Base-by-base conservation (phyloP, 2,113 vertebrate genomes). In the Zeus faber region DNA sequence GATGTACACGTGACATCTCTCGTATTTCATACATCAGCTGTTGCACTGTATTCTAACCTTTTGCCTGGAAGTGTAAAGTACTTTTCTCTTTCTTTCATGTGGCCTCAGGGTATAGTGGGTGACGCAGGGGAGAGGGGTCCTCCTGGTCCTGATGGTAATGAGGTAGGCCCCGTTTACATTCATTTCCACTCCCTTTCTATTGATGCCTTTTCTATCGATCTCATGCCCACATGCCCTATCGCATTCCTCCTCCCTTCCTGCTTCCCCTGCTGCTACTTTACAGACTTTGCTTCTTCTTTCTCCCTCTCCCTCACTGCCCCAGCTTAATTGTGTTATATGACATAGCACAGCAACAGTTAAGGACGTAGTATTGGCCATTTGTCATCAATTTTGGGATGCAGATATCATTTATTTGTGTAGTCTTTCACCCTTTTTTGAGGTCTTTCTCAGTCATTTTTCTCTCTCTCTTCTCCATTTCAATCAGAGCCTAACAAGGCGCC, bases 121-220 rank as follows among this genome's bases (percentile, higher is more conserved):
- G 93, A 92, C 56, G 87, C 84, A 35, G 97, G 96, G 16, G 94
- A 93, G 6, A 91, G 94, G 83, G 96, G 96, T 1, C 85, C 91
- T 16, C 89, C 95, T 41, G 97, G 97, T 74, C 89, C 92, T 54
- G 96, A 99, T 72, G 97, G 97, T 46, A 92, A 83, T 69, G 90
- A 94, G 86, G 97, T 99, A 87, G 91, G 91, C 75, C 29, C 33
- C 16, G 2, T 17, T 7, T 9, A 27, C 33, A 26, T 0, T n/a
- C 1, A 3, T 59, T 22, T 22, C n/a, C 17, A 17, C 16, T 18
- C 39, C 39, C 17, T 8, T 14, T 41, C 40, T 16, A 6, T 41
- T 8, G n/a, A 2, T 54, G 25, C 39, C 22, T 56, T 23, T 9
- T 46, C 31, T 1, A 24, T 44, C 10, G 1, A 44, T 9, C 10